These are phyloP conservation scores for Ailurus styani DNA, from an alignment of 2,113 vertebrate genomes.

Conservation along the genomic window DNA sequence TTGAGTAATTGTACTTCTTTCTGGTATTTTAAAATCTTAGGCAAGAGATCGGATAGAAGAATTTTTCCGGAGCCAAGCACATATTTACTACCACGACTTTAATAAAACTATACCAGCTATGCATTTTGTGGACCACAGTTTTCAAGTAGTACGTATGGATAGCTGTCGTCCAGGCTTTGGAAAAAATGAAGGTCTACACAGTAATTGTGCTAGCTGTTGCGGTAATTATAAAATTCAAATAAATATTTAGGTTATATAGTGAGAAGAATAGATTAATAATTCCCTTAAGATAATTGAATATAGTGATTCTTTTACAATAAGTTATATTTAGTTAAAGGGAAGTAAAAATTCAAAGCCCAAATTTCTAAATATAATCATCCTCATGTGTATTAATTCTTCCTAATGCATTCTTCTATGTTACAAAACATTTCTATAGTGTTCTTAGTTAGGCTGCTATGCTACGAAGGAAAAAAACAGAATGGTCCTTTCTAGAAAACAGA, in stretches of 20 bases:
- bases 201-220: conserved; percentile 79
- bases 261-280: conserved; percentile 4
- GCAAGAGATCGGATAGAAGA: conserved; percentile 74
- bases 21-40: conserved; percentile 65
- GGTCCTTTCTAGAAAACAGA: not conserved
- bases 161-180: conserved; percentile 83
- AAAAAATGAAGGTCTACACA: conserved; percentile 76
- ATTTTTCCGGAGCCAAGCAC: conserved; percentile 74
- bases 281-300: not conserved
- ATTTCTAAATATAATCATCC: conserved; percentile 8
- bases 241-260: not conserved
- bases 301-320: not conserved
- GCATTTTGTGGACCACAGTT: conserved; percentile 79
- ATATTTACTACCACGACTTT: conserved; percentile 20
- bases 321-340: not conserved
- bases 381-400: not conserved
- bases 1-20: conserved; percentile 27
- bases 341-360: not conserved
- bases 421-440: not conserved
- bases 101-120: conserved; percentile 60
- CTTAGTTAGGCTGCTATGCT: not conserved
- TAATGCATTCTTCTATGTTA: not conserved
- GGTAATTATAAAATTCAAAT: conserved; percentile 73
- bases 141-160: conserved; percentile 74
- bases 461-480: not conserved